phyloP scores from a whole-genome alignment of 2,113 vertebrate genomes.

The Phocoena phocoena region DNA sequence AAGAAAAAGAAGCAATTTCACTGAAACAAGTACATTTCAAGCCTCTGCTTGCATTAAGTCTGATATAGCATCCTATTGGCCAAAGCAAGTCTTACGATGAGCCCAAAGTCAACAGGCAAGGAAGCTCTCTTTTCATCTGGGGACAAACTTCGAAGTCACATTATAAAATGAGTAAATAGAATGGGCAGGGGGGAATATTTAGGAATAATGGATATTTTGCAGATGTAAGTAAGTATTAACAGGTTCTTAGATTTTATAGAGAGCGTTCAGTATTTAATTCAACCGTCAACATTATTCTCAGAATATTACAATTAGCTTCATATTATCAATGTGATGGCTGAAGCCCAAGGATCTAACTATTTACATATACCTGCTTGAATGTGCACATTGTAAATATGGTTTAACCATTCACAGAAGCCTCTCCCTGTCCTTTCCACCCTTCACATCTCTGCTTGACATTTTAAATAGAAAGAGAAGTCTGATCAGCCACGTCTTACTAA shows the following conservation, averaged over 20 bases:
- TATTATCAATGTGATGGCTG: background rate
- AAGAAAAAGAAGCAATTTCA: background rate
- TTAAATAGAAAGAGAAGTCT: background rate
- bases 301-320: background rate
- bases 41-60: background rate
- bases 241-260: background rate
- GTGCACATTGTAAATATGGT: background rate
- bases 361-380: background rate
- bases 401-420: background rate
- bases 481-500: background rate
- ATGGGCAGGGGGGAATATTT: background rate
- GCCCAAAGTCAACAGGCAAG: background rate
- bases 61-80: background rate
- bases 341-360: background rate
- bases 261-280: background rate
- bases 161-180: background rate
- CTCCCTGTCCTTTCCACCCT: background rate
- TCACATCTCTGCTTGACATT: background rate
- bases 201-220: background rate
- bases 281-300: background rate
- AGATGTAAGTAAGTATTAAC: background rate
- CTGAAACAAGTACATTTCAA: background rate
- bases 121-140: background rate
- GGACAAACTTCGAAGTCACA: background rate
- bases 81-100: background rate